Percentiles rank a stretch among this genome's conserved stretches.
Evolutionary conservation across 2,888 invertebrate species (phyloP).

Genomic region (Pseudeuparius sepicola): DNA sequence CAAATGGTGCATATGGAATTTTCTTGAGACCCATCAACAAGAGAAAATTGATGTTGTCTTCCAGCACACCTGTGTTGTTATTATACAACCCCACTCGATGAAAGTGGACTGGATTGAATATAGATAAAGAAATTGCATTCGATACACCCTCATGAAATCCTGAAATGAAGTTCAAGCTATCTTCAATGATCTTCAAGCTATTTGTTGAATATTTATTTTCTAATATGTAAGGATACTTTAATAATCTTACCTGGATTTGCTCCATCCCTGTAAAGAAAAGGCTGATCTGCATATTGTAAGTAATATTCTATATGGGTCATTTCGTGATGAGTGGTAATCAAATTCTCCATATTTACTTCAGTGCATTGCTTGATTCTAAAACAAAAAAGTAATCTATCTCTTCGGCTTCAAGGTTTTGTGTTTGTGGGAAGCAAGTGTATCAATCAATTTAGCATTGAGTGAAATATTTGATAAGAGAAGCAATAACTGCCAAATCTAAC

Average conservation of each 20-base stretch:
- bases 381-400: too few species aligned
- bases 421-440: too few species aligned
- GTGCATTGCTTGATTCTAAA: constrained; percentile 75
- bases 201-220: constrained; percentile 3
- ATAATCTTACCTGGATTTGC: constrained; percentile 62
- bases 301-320: constrained; percentile 79
- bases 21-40: constrained; percentile 72
- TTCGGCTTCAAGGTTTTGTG: too few species aligned
- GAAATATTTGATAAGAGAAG: too few species aligned
- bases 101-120: constrained; percentile 66
- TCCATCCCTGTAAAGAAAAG: constrained; percentile 66
- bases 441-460: too few species aligned
- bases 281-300: constrained; percentile 65
- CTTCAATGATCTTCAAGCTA: not conserved
- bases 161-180: constrained; percentile 39
- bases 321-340: constrained; percentile 71
- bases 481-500: too few species aligned
- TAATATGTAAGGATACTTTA: constrained; percentile 2
- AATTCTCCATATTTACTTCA: constrained; percentile 64
- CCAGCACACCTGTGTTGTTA: constrained; percentile 54
- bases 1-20: constrained; percentile 68
- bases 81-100: constrained; percentile 61
- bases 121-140: constrained; percentile 67
- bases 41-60: constrained; percentile 66
- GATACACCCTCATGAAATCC: constrained; percentile 82